Evolutionary conservation across 2,113 vertebrate species (phyloP).

Genomic region (Balaenoptera acutorostrata): DNA sequence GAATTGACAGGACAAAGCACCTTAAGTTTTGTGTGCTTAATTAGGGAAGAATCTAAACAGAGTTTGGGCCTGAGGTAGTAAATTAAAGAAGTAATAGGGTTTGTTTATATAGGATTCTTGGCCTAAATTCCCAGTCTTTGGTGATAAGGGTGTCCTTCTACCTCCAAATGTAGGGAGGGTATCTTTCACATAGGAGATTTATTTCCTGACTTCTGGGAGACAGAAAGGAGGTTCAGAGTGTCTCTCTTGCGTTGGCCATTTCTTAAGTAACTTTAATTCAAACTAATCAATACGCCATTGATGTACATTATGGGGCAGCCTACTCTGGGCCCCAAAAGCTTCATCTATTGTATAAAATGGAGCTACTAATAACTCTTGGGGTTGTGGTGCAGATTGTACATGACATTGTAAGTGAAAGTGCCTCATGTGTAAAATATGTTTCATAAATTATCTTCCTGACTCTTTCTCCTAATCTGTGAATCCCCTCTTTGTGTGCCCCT

Average conservation of each 20-base stretch:
- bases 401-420: not conserved
- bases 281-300: not conserved
- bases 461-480: not conserved
- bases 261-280: not conserved
- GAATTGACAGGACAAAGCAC: not conserved
- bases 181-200: rapidly evolving
- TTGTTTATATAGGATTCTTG: not conserved
- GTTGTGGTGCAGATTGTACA: not conserved
- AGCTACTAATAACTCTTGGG: not conserved
- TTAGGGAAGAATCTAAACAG: not conserved
- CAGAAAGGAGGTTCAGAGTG: not conserved
- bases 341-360: not conserved
- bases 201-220: not conserved
- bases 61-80: not conserved
- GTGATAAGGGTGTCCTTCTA: not conserved
- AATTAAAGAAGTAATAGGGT: too few species aligned
- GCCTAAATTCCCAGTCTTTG: not conserved
- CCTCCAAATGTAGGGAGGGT: not conserved
- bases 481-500: not conserved
- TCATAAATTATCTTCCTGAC: not conserved
- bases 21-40: not conserved
- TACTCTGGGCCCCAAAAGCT: not conserved
- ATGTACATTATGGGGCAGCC: not conserved
- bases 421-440: not conserved
- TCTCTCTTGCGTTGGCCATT: not conserved